Conservation (phyloP, 2,888 invertebrate genomes). For the Cephus spinipes region DNA sequence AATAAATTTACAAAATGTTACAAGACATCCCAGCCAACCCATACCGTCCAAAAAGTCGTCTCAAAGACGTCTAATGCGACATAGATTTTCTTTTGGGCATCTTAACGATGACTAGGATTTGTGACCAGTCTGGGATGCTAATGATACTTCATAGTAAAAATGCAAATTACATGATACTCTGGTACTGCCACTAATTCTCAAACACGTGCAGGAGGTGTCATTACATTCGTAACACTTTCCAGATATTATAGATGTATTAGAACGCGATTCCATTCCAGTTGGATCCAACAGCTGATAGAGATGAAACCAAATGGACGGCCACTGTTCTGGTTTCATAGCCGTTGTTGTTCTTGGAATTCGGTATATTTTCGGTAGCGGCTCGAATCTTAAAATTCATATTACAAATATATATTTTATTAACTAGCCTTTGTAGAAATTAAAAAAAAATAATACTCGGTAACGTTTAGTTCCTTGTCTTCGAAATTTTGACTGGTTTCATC, state of each 20-base stretch:
- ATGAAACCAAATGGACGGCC: constrained; percentile 32
- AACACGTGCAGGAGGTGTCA: constrained; percentile 30
- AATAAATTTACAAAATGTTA: background rate
- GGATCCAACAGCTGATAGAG: constrained; percentile 30
- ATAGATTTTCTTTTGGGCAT: too few species aligned
- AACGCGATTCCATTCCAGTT: background rate
- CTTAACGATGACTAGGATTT: background rate
- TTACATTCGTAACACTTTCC: constrained; percentile 34
- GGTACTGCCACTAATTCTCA: background rate
- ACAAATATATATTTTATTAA: background rate
- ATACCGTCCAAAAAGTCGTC: too few species aligned
- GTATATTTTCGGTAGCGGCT: background rate
- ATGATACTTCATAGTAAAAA: background rate
- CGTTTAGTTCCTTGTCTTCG: background rate
- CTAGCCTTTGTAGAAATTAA: background rate
- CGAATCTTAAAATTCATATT: background rate
- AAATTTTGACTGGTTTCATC: background rate
- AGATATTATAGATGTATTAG: background rate
- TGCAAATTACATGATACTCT: background rate
- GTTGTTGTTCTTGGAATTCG: constrained; percentile 18
- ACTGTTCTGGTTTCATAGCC: constrained; percentile 39
- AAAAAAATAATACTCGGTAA: background rate
- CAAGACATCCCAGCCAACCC: background rate
- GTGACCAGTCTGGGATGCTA: background rate
- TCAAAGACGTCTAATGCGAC: too few species aligned